Evolutionary conservation across 53 echinoderm and acorn worm species (phyloP), one percentile per base, ranked within the genome.

Genomic region (Mesocentrotus franciscanus): DNA sequence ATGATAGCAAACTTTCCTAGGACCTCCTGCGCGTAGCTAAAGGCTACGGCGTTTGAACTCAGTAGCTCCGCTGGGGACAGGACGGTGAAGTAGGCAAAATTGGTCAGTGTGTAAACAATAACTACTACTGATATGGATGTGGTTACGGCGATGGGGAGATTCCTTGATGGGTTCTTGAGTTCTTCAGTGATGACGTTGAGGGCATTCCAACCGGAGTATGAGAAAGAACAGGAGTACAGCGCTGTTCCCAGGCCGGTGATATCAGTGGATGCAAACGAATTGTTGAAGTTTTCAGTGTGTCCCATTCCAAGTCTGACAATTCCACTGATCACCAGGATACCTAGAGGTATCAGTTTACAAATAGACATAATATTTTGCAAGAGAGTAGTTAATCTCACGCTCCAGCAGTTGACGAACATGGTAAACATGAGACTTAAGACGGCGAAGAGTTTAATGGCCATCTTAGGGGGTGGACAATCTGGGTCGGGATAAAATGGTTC

Each of bases 161-260:
- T 93, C 58, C 90, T 87, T 14, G 94, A 78, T 74, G 96, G 96
- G 12, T 89, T 90, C 33, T 96, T 89, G 20, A 96, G 49, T 72
- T 96, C 96, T 35, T 96, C 96, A 10, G 49, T 85, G 57, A 96
- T 56, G 34, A 96, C 59, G 76, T 94, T 96, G 1, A 96, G 79
- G 90, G 72, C 94, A 24, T 94, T 71, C 96, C 96, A 96, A 22
- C 96, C 96, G 16, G 72, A 61, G 90, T 96, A 96, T 66, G 96
- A 96, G 64, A 93, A 96, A 20, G 94, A 71, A 1, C 96, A 89
- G 12, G 96, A 93, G 60, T 94, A 96, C 11, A 96, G 66, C 27
- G 96, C 96, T n/a, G 56, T 66, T 26, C 96, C 96, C 13, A 96
- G 26, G 18, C 90, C 78, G 15, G 56, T 87, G 32, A 71, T 64